Evolutionary conservation across 2,888 invertebrate genomes (phyloP).

Genomic region (Hymenopus coronatus): DNA sequence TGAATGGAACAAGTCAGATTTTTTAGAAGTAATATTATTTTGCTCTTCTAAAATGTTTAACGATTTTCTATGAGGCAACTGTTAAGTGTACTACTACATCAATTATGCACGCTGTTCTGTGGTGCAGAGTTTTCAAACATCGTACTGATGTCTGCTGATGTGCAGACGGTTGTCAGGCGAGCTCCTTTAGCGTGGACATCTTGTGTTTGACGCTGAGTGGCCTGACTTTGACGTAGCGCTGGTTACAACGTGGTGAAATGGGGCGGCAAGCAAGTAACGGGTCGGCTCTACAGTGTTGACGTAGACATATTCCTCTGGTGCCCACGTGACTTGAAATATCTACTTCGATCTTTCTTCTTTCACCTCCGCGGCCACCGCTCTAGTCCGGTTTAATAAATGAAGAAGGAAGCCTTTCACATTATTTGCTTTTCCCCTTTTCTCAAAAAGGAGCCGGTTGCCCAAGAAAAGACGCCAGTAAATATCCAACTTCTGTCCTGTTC

Average conservation of each 20-base stretch:
- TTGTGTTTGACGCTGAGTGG: too few species aligned
- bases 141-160: too few species aligned
- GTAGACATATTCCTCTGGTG: slow-evolving; percentile 11
- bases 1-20: too few species aligned
- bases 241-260: slow-evolving; percentile 13
- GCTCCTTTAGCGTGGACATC: too few species aligned
- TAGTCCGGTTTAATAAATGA: not conserved
- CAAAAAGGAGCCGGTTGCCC: not conserved
- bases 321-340: slow-evolving; percentile 7
- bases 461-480: not conserved
- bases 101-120: too few species aligned
- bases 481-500: not conserved
- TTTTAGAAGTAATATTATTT: too few species aligned
- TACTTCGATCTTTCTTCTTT: not conserved
- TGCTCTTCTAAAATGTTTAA: too few species aligned
- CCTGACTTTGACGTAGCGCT: slow-evolving; percentile 10
- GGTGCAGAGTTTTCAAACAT: too few species aligned
- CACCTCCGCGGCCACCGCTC: not conserved
- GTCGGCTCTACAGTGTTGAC: not conserved
- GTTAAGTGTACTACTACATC: too few species aligned
- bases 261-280: slow-evolving; percentile 5
- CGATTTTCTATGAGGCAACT: too few species aligned
- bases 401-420: not conserved
- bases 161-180: too few species aligned
- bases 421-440: not conserved